Base-by-base conservation (phyloP, 2,888 invertebrate genomes). In the Monopis laevigella region DNA sequence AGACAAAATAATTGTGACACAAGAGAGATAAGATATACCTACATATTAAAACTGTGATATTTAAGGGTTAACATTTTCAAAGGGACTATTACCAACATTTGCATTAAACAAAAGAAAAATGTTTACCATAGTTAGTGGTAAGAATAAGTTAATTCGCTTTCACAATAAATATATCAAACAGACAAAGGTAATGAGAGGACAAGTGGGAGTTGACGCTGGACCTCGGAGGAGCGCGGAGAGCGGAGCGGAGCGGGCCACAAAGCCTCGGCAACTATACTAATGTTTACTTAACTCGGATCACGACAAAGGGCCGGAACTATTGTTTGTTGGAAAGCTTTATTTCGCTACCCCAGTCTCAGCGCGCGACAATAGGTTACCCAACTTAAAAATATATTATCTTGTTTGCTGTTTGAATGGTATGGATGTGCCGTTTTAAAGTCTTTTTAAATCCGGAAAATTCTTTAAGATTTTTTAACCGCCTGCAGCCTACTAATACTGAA, bases 291-390 rank as follows among this genome's bases (percentile, higher is more conserved):
- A 72, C 69, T 71, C 66, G 55, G 62, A 59, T 64, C 55, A 61
- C 72, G 73, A 78, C 78, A 80, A 80, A 78, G 71, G 75, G 66
- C 78, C 77, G 80, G 78, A 80, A 78, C 77, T 80, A 80, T 80
- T 80, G 80, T 80, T 80, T 78, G 80, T 72, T 69, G 71, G 69
- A 65, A 73, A 78, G 78, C 78, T 78, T 78, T 80, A 78, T 78
- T 78, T 73, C 71, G 58, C 64, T 71, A 69, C 74, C 80, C 78
- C 80, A 74, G 65, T 65, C 64, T 66, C 59, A 61, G 62, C 55
- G 61, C 41, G 19, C 67, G 68, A 78, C 80, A 80, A 78, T 78
- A 78, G 78, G 77, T 77, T 75, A 72, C 73, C 71, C 74, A 72
- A 80, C 78, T 80, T 80, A 73, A 75, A 78, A 77, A 75, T 73